Evolutionary conservation across 2,797 vertebrate species (phyloP), one percentile per base, ranked within the genome.

Genomic region (Oreochromis grahami): DNA sequence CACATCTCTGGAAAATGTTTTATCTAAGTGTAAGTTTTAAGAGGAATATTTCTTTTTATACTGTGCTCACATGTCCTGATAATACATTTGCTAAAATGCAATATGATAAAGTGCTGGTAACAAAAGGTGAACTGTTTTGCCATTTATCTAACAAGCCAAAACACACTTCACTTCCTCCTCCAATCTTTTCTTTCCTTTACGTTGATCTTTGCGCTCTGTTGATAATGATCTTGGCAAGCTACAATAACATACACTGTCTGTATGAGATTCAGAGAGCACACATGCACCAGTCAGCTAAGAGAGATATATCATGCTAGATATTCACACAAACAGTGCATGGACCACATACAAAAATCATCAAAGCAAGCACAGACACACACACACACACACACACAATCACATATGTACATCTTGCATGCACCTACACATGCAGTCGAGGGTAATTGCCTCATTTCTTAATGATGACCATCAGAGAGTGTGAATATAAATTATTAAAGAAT

Each of bases 401-500:
- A 41, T 26, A 11, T 38, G 24, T 29, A 50, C 17, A 51, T 24
- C 38, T 10, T 2, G 5, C 5, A 26, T 78, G 45, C 41, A 60
- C 13, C 78, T 50, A 78, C 48, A 41, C 26, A 21, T 15, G 7
- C n/a, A 52, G 84, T 78, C 77, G 65, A 83, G 82, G 81, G 77
- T 90, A 88, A 87, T 90, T 91, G 86, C 88, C 88, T 92, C 80
- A 88, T 92, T 91, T 92, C 89, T 89, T 94, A 93, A 93, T 93
- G 94, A 95, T 89, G 79, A 86, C 88, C 92, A 93, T 92, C 89
- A 87, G 91, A 92, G 93, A 86, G 86, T 36, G 78, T 78, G 72
- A 80, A 83, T 87, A 82, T 94, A 87, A 95, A 95, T 94, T 94
- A 95, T 95, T 94, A 91, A 95, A 90, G 88, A 84, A 85, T 89